Conservation (phyloP, 2,888 invertebrate species). For the Andrena camellia region DNA sequence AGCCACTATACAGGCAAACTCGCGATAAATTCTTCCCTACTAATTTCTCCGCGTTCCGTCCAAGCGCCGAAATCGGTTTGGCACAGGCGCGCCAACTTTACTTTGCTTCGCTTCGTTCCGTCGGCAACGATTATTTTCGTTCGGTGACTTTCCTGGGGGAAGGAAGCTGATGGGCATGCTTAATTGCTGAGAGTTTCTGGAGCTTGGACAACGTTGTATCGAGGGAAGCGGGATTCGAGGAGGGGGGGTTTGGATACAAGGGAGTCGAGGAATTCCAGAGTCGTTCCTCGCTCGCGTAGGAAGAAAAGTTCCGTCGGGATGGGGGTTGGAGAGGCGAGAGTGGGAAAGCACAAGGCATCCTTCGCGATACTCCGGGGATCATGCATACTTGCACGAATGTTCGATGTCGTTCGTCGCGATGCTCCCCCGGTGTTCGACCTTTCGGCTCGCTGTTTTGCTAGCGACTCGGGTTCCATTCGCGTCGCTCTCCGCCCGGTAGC, state of each 20-base stretch:
- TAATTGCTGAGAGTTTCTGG: slow-evolving; percentile 4
- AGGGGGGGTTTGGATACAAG: neutral
- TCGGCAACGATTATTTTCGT: too few relatives aligned
- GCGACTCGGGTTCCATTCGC: slow-evolving; percentile 2
- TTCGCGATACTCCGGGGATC: slow-evolving; percentile 47
- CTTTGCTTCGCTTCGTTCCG: too few relatives aligned
- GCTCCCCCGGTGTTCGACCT: slow-evolving; percentile 36
- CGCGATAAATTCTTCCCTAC: slow-evolving; percentile 10
- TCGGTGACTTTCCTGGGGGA: too few relatives aligned
- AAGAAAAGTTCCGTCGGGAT: slow-evolving; percentile 19
- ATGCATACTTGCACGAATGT: slow-evolving; percentile 50
- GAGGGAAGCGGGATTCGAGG: neutral
- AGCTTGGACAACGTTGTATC: slow-evolving; percentile 11
- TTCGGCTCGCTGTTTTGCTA: slow-evolving; percentile 11
- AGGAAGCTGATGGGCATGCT: neutral
- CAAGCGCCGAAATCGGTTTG: neutral
- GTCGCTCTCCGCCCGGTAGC: neutral
- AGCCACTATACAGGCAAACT: neutral
- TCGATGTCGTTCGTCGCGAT: slow-evolving; percentile 36
- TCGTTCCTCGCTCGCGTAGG: slow-evolving; percentile 1
- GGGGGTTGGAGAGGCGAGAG: neutral
- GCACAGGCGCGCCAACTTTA: neutral
- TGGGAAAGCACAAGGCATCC: slow-evolving; percentile 24
- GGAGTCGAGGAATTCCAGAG: slow-evolving; percentile 18
- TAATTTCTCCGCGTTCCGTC: slow-evolving; percentile 7